Percentiles rank a stretch among this genome's conserved stretches.
These are phyloP conservation scores for Dendroctonus ponderosae DNA, from an alignment of 1,140 invertebrate genomes.

Conservation along the genomic window DNA sequence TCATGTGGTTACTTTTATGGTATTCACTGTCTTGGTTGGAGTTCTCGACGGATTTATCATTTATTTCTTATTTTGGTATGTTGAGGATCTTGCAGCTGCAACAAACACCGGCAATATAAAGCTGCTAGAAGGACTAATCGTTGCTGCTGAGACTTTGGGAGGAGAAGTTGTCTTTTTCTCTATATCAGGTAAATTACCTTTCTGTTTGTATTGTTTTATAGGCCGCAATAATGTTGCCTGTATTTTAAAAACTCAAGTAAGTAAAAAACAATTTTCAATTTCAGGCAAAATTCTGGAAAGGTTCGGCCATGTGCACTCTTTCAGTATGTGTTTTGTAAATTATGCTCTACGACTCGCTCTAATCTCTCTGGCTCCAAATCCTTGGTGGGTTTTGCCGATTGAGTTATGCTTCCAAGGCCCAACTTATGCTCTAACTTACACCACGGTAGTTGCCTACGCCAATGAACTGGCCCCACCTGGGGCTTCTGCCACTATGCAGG, in stretches of 20 bases:
- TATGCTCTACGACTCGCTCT: conserved; percentile 66
- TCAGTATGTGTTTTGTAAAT: conserved; percentile 69
- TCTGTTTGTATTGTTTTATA: background rate
- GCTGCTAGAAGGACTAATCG: conserved; percentile 70
- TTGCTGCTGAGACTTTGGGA: conserved; percentile 71
- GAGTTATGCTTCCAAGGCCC: conserved; percentile 75
- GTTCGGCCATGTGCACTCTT: conserved; percentile 68
- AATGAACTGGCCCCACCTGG: conserved; percentile 71
- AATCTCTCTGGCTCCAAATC: conserved; percentile 67
- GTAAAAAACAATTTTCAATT: conserved; percentile 33
- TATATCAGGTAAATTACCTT: conserved; percentile 56
- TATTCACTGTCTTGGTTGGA: conserved; percentile 69
- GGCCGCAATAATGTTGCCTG: background rate
- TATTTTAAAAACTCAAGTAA: background rate
- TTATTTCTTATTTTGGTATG: conserved; percentile 77
- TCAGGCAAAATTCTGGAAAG: conserved; percentile 68
- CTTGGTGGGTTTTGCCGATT: conserved; percentile 71
- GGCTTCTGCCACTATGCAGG: conserved; percentile 78
- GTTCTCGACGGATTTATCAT: conserved; percentile 75
- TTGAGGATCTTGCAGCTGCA: conserved; percentile 65
- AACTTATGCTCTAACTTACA: conserved; percentile 75
- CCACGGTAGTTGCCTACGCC: conserved; percentile 75
- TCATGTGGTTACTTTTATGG: conserved; percentile 64
- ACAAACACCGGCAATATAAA: conserved; percentile 66
- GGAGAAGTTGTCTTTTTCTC: conserved; percentile 75